Conservation (phyloP, 2,113 vertebrate species). For the Mormyrus lacerda region DNA sequence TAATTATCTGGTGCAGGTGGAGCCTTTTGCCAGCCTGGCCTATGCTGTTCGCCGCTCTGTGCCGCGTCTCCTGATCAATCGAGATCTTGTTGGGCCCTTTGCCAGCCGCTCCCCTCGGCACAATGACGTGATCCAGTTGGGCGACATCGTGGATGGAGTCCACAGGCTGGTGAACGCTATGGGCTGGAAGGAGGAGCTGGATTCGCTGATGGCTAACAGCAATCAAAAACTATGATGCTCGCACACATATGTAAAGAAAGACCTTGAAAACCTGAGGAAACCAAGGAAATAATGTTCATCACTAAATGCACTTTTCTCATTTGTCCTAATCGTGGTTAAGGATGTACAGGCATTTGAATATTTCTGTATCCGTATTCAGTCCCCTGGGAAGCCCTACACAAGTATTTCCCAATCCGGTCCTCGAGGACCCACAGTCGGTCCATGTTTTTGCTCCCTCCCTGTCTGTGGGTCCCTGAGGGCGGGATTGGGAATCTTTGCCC, state of each 20-base stretch:
- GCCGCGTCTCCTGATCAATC: conserved; percentile 82
- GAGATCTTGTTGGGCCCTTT: conserved; percentile 77
- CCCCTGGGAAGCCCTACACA: neutral
- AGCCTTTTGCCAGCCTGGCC: conserved; percentile 84
- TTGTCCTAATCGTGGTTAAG: neutral
- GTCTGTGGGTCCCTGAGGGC: neutral
- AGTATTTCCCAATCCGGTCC: neutral
- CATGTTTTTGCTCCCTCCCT: neutral
- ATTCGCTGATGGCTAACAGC: conserved; percentile 55
- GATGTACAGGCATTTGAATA: neutral
- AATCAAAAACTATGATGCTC: conserved; percentile 52
- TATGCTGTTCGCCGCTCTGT: conserved; percentile 64
- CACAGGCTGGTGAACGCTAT: conserved; percentile 67
- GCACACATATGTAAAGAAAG: neutral
- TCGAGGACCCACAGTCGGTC: neutral
- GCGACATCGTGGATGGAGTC: conserved; percentile 72
- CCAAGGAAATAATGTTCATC: neutral
- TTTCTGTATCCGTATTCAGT: neutral
- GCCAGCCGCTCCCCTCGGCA: conserved; percentile 42
- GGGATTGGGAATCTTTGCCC: neutral
- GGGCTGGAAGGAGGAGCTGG: conserved; percentile 72
- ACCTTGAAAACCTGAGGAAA: neutral
- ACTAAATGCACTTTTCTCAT: neutral
- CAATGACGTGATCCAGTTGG: conserved; percentile 69
- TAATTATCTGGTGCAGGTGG: conserved; percentile 63